A percentile compares a stretch with the other conserved stretches of the same genome.
These are phyloP conservation scores for Lithophane socia DNA, from an alignment of 2,888 invertebrate species.

Conservation along the genomic window DNA sequence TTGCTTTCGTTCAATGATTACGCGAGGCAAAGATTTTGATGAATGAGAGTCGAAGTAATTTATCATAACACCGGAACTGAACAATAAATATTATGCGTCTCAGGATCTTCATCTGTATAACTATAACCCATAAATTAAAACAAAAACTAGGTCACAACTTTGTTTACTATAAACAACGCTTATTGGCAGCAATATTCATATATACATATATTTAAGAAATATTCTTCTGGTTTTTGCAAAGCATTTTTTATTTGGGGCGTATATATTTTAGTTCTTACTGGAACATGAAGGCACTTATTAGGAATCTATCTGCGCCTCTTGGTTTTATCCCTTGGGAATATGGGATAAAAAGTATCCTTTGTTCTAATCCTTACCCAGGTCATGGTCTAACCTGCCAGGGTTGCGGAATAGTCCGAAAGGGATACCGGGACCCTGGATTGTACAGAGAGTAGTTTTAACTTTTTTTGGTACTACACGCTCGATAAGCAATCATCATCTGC, in stretches of 20 bases:
- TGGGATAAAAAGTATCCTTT: too few species aligned
- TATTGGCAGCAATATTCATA: slow-evolving; percentile 64
- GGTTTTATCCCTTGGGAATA: too few species aligned
- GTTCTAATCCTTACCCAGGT: too few species aligned
- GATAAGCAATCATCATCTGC: neutral
- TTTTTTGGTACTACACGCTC: neutral
- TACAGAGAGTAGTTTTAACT: neutral
- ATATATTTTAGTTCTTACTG: too few species aligned
- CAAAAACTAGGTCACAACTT: slow-evolving; percentile 70
- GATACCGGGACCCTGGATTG: too few species aligned
- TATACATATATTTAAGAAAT: slow-evolving; percentile 38
- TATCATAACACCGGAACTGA: slow-evolving; percentile 51
- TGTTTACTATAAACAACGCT: slow-evolving; percentile 62
- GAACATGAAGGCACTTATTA: too few species aligned
- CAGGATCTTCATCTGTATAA: slow-evolving; percentile 47
- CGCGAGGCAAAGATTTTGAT: slow-evolving; percentile 39
- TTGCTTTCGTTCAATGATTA: slow-evolving; percentile 25
- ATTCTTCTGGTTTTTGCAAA: neutral
- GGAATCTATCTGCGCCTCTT: too few species aligned
- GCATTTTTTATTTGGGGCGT: neutral
- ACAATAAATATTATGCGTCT: slow-evolving; percentile 45
- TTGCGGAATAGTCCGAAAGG: too few species aligned
- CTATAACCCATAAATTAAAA: slow-evolving; percentile 52
- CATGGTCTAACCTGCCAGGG: too few species aligned
- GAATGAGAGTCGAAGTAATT: slow-evolving; percentile 47